phyloP scores from a whole-genome alignment of 2,113 vertebrate species.

The Apodemus sylvaticus region DNA sequence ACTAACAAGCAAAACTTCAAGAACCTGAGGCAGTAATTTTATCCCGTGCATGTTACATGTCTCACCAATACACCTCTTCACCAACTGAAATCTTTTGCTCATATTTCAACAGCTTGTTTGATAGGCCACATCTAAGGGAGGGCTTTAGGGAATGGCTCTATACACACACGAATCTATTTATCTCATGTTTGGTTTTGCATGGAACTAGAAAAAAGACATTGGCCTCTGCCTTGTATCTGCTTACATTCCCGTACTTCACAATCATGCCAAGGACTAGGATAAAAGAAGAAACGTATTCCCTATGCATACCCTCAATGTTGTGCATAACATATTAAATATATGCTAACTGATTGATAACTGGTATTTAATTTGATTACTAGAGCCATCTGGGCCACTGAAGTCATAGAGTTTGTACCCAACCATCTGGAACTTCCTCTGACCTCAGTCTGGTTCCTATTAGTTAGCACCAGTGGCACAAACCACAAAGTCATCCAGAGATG shows the following conservation, averaged over 20 bases:
- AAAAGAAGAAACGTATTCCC: conserved; percentile 4
- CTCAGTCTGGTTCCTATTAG: conserved; percentile 59
- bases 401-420: conserved; percentile 54
- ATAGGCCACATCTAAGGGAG: background rate
- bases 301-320: conserved; percentile 36
- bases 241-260: background rate
- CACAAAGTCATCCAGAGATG: conserved; percentile 54
- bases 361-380: conserved; percentile 70
- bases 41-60: background rate
- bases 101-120: conserved; percentile 39
- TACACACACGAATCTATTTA: background rate
- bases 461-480: conserved; percentile 37
- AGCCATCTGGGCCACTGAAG: conserved; percentile 66
- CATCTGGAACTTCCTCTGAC: conserved; percentile 68
- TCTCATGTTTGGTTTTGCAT: background rate
- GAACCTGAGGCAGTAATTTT: background rate
- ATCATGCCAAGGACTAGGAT: background rate
- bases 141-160: conserved; percentile 9
- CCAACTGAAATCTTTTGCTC: background rate
- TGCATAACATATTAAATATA: conserved; percentile 69
- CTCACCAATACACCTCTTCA: background rate
- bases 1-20: background rate
- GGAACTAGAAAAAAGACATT: conserved; percentile 1
- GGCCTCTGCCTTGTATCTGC: conserved; percentile 4
- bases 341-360: conserved; percentile 61